Conservation (phyloP, 2,113 vertebrate species). For the Sturnira hondurensis region DNA sequence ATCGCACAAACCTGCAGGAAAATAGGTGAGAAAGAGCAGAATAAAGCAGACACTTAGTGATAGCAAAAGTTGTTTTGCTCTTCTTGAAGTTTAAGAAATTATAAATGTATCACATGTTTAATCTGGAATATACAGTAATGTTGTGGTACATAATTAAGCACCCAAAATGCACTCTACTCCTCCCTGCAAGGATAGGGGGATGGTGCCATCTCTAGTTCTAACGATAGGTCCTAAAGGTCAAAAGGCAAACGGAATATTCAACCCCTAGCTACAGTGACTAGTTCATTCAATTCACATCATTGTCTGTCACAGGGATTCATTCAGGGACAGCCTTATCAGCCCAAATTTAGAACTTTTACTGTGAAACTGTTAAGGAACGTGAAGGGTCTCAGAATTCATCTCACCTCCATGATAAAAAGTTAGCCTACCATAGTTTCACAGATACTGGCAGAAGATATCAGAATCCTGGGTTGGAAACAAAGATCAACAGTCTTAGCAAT, state of each 20-base stretch:
- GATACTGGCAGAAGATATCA: not conserved
- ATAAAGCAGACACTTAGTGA: not conserved
- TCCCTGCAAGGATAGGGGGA: not conserved
- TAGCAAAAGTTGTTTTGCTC: not conserved
- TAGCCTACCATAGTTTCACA: not conserved
- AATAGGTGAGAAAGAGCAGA: not conserved
- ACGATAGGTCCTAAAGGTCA: not conserved
- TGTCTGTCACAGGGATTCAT: not conserved
- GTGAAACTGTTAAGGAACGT: not conserved
- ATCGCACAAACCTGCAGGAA: conserved; percentile 90
- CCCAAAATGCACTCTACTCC: not conserved
- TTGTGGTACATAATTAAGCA: not conserved
- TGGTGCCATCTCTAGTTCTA: not conserved
- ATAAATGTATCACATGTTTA: not conserved
- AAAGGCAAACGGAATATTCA: not conserved
- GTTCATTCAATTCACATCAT: not conserved
- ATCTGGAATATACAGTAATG: not conserved
- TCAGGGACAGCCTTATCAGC: not conserved
- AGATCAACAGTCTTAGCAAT: not conserved
- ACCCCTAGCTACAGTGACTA: not conserved
- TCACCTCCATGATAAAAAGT: not conserved
- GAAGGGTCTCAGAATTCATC: not conserved
- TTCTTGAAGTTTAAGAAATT: not conserved
- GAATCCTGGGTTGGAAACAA: not conserved
- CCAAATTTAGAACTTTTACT: not conserved